Conservation (phyloP, 1,140 invertebrate species). For the Tigriopus japonicus region DNA sequence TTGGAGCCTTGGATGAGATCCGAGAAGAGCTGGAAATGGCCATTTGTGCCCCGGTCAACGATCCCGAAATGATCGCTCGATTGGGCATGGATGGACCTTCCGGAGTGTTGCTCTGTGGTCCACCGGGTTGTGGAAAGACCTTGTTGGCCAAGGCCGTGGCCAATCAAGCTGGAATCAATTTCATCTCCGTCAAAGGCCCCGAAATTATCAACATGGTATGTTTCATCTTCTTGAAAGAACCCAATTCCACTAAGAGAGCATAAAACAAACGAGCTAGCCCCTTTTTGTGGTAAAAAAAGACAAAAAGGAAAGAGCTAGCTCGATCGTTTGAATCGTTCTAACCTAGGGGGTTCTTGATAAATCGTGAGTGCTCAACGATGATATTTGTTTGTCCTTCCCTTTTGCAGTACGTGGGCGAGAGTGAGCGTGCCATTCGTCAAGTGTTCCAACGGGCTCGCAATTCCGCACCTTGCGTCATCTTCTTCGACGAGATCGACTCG, state of each 20-base stretch:
- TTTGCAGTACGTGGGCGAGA: slow-evolving; percentile 90
- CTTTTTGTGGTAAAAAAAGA: too few relatives aligned
- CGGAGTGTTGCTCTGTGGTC: slow-evolving; percentile 77
- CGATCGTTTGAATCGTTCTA: not conserved
- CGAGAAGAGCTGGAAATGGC: slow-evolving; percentile 70
- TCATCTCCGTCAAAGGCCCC: slow-evolving; percentile 91
- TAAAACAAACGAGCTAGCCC: too few relatives aligned
- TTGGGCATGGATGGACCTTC: slow-evolving; percentile 58
- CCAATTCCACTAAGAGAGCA: too few relatives aligned
- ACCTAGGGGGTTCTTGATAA: too few relatives aligned
- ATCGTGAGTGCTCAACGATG: not conserved
- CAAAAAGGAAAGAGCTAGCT: too few relatives aligned
- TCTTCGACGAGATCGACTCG: slow-evolving; percentile 98
- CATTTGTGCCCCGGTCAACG: slow-evolving; percentile 75
- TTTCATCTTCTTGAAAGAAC: slow-evolving; percentile 24
- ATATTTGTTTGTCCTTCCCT: slow-evolving; percentile 14
- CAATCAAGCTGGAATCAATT: slow-evolving; percentile 89
- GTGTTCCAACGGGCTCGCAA: slow-evolving; percentile 85
- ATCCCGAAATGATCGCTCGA: slow-evolving; percentile 51
- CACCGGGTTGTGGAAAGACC: slow-evolving; percentile 82
- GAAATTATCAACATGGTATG: slow-evolving; percentile 92
- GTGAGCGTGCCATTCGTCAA: slow-evolving; percentile 82
- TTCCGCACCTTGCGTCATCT: slow-evolving; percentile 93
- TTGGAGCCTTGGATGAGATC: slow-evolving; percentile 75
- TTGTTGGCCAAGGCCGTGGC: slow-evolving; percentile 80